These are phyloP conservation scores for Bombyx huttoni DNA, from an alignment of 2,888 invertebrate species.

Conservation along the genomic window DNA sequence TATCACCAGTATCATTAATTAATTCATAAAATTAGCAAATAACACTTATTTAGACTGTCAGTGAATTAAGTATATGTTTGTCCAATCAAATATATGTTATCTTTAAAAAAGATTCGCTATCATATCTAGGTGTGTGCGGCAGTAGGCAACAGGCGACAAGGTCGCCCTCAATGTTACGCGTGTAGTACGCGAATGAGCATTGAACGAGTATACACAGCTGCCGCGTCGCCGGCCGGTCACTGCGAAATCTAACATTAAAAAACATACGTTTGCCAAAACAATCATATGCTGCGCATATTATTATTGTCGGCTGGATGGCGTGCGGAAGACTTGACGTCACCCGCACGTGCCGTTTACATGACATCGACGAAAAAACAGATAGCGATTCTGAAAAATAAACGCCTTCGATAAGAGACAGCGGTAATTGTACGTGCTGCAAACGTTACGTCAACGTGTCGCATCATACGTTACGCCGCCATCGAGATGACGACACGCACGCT, in stretches of 20 bases:
- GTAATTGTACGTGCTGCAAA: neutral
- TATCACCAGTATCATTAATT: too few species aligned
- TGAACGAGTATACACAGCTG: conserved; percentile 33
- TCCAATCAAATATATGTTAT: neutral
- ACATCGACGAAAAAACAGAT: neutral
- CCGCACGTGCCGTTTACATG: neutral
- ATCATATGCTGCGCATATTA: neutral
- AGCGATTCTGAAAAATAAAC: neutral
- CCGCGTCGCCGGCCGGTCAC: conserved; percentile 16
- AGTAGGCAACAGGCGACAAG: conserved; percentile 48
- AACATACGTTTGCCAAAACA: neutral
- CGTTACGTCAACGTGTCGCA: conserved; percentile 17
- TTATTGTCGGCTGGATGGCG: neutral
- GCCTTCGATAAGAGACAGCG: neutral
- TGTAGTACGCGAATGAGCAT: conserved; percentile 18
- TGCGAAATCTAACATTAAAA: neutral
- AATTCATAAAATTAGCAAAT: too few species aligned
- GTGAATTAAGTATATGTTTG: too few species aligned
- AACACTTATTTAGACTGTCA: too few species aligned
- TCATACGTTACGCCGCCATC: conserved; percentile 24
- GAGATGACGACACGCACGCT: conserved; percentile 9
- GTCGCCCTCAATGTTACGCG: conserved; percentile 55
- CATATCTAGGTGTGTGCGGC: conserved; percentile 17
- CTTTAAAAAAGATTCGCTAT: conserved; percentile 21
- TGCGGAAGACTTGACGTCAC: conserved; percentile 10